A percentile compares a stretch with the other conserved stretches of the same genome.
Evolutionary conservation across 2,113 vertebrate genomes (phyloP).

Genomic region (Saguinus midas): DNA sequence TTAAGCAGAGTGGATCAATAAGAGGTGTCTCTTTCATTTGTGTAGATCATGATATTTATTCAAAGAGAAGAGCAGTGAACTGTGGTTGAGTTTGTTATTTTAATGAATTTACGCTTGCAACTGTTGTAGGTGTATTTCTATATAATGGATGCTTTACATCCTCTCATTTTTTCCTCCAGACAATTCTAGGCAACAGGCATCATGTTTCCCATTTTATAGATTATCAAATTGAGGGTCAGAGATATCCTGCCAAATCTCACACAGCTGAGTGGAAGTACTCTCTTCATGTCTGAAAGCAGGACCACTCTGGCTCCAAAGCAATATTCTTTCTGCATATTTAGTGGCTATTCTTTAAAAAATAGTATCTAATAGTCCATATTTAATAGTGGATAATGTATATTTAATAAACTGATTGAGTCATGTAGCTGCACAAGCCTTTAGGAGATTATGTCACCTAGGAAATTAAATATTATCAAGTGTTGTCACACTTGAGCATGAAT

Average conservation of each 20-base stretch:
- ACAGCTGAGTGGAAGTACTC: background rate
- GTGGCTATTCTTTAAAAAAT: background rate
- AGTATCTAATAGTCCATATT: background rate
- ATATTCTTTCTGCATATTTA: background rate
- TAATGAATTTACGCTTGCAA: conserved; percentile 20
- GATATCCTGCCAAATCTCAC: background rate
- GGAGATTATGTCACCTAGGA: background rate
- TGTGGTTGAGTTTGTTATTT: background rate
- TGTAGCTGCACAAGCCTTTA: background rate
- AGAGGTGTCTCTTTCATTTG: conserved; percentile 25
- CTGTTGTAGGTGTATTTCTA: background rate
- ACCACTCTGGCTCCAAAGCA: background rate
- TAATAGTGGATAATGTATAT: background rate
- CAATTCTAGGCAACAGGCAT: background rate
- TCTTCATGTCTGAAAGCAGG: background rate
- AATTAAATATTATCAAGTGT: background rate
- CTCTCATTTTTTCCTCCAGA: background rate
- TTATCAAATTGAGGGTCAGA: background rate
- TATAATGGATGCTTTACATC: background rate
- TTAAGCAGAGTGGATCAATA: background rate
- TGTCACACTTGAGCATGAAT: background rate
- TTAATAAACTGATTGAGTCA: background rate
- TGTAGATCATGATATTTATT: conserved; percentile 40
- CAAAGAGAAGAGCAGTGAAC: conserved; percentile 3
- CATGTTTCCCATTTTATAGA: conserved; percentile 15